phyloP scores from a whole-genome alignment of 2,113 vertebrate species.

The Ovis aries region DNA sequence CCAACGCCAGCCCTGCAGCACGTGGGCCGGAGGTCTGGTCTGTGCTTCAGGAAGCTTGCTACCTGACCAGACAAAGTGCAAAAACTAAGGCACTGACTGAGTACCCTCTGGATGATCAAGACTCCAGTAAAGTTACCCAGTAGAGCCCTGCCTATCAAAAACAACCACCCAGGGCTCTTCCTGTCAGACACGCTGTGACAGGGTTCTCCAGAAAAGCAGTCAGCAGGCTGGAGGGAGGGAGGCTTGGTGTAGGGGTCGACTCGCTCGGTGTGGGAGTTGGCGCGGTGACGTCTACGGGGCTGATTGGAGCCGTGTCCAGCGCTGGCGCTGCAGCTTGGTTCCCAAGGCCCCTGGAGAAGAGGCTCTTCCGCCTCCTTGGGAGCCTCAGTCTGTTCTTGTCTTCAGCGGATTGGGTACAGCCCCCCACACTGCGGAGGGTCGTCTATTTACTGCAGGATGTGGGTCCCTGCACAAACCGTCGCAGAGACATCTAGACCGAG shows the following conservation, averaged over 20 bases:
- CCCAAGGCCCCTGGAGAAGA: background rate
- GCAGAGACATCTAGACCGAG: background rate
- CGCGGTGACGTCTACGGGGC: fast-evolving
- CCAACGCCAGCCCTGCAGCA: background rate
- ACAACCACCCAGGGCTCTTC: fast-evolving
- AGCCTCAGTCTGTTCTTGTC: fast-evolving
- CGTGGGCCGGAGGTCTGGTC: fast-evolving
- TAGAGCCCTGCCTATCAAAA: fast-evolving
- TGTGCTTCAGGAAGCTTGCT: background rate
- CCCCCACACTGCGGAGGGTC: background rate
- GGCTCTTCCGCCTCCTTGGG: fast-evolving
- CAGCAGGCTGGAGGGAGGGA: background rate
- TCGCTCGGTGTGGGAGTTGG: fast-evolving
- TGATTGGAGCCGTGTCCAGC: fast-evolving
- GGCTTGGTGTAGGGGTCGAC: fast-evolving
- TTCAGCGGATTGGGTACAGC: fast-evolving
- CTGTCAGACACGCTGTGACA: fast-evolving
- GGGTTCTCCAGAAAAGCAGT: background rate
- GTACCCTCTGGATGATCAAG: background rate
- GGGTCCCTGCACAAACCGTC: fast-evolving
- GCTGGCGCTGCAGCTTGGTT: background rate
- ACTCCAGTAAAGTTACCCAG: fast-evolving
- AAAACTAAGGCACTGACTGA: fast-evolving
- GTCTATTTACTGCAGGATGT: background rate
- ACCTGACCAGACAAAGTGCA: background rate